Evolutionary conservation across 2,113 vertebrate species (phyloP), one percentile per base, ranked within the genome.

Genomic region (Triplophysa rosa): DNA sequence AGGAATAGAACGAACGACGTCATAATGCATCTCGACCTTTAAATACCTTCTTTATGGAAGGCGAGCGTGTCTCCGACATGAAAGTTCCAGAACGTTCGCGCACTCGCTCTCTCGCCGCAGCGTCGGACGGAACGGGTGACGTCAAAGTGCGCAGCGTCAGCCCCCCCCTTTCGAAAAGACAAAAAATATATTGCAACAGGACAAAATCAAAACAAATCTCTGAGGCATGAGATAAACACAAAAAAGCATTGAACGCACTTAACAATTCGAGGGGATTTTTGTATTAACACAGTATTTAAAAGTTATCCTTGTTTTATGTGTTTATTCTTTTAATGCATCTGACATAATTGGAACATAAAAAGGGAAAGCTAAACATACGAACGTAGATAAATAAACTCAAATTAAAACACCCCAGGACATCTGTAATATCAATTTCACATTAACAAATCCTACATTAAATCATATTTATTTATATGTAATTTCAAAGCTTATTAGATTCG

Each of bases 51-150:
- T 9, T 62, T 81, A 37, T 7, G 33, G 33, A 47, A 68, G 59
- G 26, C 72, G 80, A 74, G 76, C 84, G 83, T 29, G 29, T 84
- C 64, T 92, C 90, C 91, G 83, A 63, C 40, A 47, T n/a, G 58
- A 47, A 26, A 21, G 4, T 74, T 74, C 72, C 72, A 92, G 91
- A 93, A 93, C 84, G 84, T 93, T 93, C 67, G 58, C 58, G 58
- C 58, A 13, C 37, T 8, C 89, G 82, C 75, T 83, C 83, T 74
- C 83, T 74, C 84, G 89, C 90, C 87, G 90, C 93, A 88, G 87
- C 87, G 85, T 80, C 73, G 87, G 86, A 86, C 89, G 90, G 91
- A 92, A 91, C 90, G 85, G 88, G 90, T 93, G 92, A 94, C 93
- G 93, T 93, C 93, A 94, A 82, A 87, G 33, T 84, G 70, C 67